Base-by-base conservation (phyloP, 2,888 invertebrate species). In the Metopia argyrocephala region DNA sequence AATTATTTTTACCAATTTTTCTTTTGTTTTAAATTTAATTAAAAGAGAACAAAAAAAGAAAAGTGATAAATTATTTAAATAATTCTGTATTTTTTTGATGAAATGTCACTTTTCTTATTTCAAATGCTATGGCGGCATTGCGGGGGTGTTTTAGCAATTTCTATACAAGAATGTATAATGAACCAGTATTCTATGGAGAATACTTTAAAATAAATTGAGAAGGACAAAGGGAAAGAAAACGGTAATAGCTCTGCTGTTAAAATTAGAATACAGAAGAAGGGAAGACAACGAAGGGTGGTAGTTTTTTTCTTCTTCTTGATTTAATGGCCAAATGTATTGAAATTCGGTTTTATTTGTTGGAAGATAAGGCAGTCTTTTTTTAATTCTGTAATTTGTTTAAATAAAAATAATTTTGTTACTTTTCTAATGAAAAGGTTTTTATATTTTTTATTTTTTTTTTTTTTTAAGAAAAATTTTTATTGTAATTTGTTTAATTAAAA, bases 141-240 rank as follows among this genome's bases (percentile, higher is more conserved):
- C n/a, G 38, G 38, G 38, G 38, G 38, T 38, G 38, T 61, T 68
- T 69, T 27, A 21, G 38, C 56, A 69, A 70, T 65, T 76, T 70
- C 20, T 25, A 64, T 76, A 64, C 38, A 54, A 45, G 48, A 69
- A 31, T 56, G 54, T 76, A 38, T 76, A 70, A 57, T 70, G 64
- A 56, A 25, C 45, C 54, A 62, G 20, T 45, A 48, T 74, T 31
- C 50, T 46, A 61, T 56, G n/a, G 61, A 78, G 78, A 66, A 78
- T 81, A 81, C 70, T 70, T 70, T 15, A 74, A 66, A 78, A 66
- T 66, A 78, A 75, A 76, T 81, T 81, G 78, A 78, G 81, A 74
- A 81, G 78, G 78, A 70, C 81, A 38, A 59, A 46, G 38, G 54
- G 7, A 20, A 65, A 65, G 28, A 18, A 28, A n/a, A 66, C 23